These are phyloP conservation scores for Pogona vitticeps DNA, from an alignment of 2,113 vertebrate genomes.

Conservation along the genomic window DNA sequence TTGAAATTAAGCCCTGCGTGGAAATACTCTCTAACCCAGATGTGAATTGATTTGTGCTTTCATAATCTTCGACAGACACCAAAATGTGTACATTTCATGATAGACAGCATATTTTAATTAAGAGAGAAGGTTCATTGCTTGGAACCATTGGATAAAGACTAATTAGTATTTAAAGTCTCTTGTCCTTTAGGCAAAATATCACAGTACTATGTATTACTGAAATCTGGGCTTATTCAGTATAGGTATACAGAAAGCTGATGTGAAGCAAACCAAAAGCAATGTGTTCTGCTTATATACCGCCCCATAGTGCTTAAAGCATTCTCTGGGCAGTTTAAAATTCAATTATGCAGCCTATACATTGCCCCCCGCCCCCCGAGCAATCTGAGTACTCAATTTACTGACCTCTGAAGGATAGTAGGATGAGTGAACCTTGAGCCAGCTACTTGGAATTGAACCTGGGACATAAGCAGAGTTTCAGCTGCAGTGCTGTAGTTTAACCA, in stretches of 20 bases:
- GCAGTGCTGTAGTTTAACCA: no score
- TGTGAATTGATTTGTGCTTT: background rate
- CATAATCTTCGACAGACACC: background rate
- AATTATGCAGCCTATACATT: no score
- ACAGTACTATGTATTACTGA: background rate
- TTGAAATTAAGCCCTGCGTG: background rate
- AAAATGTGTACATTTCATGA: background rate
- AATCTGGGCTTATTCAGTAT: background rate
- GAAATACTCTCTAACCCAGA: background rate
- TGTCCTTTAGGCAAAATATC: background rate
- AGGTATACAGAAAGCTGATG: background rate
- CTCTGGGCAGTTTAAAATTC: no score
- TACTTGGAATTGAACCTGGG: no score
- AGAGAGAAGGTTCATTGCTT: background rate
- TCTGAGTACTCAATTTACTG: no score
- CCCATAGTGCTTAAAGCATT: background rate
- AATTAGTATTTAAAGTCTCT: background rate
- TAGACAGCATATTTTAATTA: conserved; percentile 2
- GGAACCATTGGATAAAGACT: background rate
- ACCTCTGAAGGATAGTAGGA: no score
- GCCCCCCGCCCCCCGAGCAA: no score
- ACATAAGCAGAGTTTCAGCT: no score
- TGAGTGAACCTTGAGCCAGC: no score
- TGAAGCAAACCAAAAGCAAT: background rate
- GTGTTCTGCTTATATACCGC: background rate